Evolutionary conservation across 2,113 vertebrate species (phyloP).

Genomic region (Cyprinodon tularosa): DNA sequence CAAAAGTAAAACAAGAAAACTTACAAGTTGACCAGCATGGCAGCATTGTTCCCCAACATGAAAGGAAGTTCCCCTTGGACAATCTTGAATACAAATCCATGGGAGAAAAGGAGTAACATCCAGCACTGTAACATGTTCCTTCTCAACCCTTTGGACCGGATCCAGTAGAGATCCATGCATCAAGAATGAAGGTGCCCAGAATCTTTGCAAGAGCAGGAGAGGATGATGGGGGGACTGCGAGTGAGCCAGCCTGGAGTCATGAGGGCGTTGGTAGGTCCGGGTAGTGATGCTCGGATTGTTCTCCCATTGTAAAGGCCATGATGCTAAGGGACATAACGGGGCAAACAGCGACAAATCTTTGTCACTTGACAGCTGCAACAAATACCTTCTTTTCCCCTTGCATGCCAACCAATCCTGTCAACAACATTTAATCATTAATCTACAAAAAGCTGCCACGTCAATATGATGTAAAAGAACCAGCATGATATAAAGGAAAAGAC

Average conservation of each 20-base stretch:
- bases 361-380: constrained; percentile 18
- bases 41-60: constrained; percentile 89
- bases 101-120: constrained; percentile 79
- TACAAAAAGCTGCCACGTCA: constrained; percentile 10
- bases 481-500: constrained; percentile 4
- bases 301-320: constrained; percentile 28
- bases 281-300: constrained; percentile 25
- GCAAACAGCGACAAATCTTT: not conserved
- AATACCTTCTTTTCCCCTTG: constrained; percentile 2
- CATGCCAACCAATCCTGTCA: constrained; percentile 22
- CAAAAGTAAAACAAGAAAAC: constrained; percentile 43
- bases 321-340: not conserved
- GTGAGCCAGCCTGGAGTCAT: constrained; percentile 61
- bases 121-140: constrained; percentile 82
- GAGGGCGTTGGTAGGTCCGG: constrained; percentile 52
- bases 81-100: constrained; percentile 73
- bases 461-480: constrained; percentile 2
- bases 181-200: constrained; percentile 52
- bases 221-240: constrained; percentile 27
- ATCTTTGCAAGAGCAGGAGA: constrained; percentile 19
- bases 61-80: constrained; percentile 88
- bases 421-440: constrained; percentile 25
- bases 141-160: constrained; percentile 61
- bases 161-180: constrained; percentile 74
- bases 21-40: constrained; percentile 95